These are phyloP conservation scores for Eulemur coronatus DNA, from an alignment of 2,797 vertebrate species.

Conservation along the genomic window DNA sequence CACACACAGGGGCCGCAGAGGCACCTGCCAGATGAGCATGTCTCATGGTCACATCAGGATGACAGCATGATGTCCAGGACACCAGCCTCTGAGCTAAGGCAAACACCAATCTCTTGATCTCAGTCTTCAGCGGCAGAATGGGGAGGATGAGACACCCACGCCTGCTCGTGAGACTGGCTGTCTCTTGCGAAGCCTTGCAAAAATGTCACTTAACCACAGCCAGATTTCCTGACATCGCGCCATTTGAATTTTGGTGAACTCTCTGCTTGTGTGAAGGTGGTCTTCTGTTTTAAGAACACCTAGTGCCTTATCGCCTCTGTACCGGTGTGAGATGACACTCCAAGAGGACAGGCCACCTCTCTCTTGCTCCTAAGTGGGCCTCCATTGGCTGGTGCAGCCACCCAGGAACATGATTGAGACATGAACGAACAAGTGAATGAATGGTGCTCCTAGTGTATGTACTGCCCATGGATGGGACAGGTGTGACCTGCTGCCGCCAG, in stretches of 20 bases:
- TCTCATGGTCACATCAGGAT: neutral
- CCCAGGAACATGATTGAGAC: neutral
- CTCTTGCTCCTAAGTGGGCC: too few species aligned
- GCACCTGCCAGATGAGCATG: rapidly evolving
- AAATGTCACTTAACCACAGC: rapidly evolving
- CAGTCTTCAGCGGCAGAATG: neutral
- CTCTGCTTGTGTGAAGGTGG: neutral
- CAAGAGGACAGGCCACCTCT: rapidly evolving
- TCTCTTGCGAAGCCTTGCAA: too few species aligned
- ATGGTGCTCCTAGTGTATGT: rapidly evolving
- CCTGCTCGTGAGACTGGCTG: rapidly evolving
- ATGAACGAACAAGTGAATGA: neutral
- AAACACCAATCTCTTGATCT: too few species aligned
- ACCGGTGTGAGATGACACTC: rapidly evolving
- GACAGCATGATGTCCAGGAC: rapidly evolving
- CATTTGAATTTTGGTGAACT: rapidly evolving
- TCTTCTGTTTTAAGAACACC: neutral
- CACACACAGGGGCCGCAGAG: rapidly evolving
- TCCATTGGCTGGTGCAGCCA: rapidly evolving
- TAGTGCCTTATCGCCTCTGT: neutral
- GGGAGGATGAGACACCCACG: rapidly evolving
- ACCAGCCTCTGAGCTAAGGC: too few species aligned
- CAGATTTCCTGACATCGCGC: rapidly evolving
- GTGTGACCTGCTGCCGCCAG: neutral
- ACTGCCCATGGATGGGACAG: rapidly evolving